These are phyloP conservation scores for Arrhamphus sclerolepis DNA, from an alignment of 2,797 vertebrate genomes.

Conservation along the genomic window DNA sequence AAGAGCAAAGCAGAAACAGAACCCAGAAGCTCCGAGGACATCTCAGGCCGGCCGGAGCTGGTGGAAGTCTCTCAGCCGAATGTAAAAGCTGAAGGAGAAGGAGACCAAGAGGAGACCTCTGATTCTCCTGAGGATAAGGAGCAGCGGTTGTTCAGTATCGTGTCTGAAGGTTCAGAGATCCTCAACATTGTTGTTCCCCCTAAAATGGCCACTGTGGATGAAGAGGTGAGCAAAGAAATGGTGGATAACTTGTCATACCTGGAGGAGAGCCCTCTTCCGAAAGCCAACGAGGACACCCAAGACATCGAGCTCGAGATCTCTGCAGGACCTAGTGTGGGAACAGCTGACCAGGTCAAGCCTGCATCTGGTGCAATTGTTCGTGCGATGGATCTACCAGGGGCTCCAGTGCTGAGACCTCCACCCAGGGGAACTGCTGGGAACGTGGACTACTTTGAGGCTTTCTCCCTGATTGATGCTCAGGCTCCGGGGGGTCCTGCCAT, in stretches of 20 bases:
- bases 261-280: conserved; percentile 79
- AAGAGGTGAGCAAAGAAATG: conserved; percentile 89
- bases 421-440: conserved; percentile 57
- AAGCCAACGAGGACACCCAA: conserved; percentile 56
- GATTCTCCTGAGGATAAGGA: conserved; percentile 74
- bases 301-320: conserved; percentile 36
- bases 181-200: conserved; percentile 89
- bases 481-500: conserved; percentile 74
- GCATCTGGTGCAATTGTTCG: neutral
- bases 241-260: conserved; percentile 89
- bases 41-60: conserved; percentile 73
- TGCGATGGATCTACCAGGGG: conserved; percentile 66
- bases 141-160: conserved; percentile 84
- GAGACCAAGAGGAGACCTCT: conserved; percentile 27
- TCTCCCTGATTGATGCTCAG: conserved; percentile 83
- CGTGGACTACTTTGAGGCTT: conserved; percentile 92
- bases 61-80: conserved; percentile 77
- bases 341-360: neutral
- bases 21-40: conserved; percentile 39
- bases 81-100: conserved; percentile 53
- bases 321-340: neutral
- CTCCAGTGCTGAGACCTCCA: conserved; percentile 61
- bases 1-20: conserved; percentile 46
- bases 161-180: conserved; percentile 93
- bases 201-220: conserved; percentile 85